Percentiles rank a stretch among this genome's conserved stretches.
Evolutionary conservation across 2,888 invertebrate genomes (phyloP).

Genomic region (Tipula vernalis): DNA sequence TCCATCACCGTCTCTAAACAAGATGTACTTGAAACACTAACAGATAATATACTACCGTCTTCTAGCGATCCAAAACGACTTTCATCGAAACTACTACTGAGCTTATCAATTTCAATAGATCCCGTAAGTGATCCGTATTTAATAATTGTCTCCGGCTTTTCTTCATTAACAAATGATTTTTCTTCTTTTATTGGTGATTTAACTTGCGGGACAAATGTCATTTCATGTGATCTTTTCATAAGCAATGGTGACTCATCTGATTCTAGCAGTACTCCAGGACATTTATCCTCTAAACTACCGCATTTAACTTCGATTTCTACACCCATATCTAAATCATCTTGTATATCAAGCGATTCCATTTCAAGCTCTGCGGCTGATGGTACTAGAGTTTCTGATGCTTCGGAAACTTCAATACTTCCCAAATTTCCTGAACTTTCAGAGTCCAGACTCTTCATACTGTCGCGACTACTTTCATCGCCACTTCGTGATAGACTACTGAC

Average conservation of each 20-base stretch:
- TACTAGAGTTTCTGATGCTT: constrained; percentile 84
- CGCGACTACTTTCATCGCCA: constrained; percentile 57
- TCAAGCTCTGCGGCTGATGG: constrained; percentile 68
- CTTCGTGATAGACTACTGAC: constrained; percentile 53
- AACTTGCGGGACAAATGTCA: constrained; percentile 66
- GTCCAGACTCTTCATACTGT: constrained; percentile 80
- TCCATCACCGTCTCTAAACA: constrained; percentile 37
- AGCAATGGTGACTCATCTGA: constrained; percentile 47
- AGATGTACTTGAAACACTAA: constrained; percentile 46
- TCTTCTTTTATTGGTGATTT: constrained; percentile 29
- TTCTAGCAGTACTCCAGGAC: constrained; percentile 44
- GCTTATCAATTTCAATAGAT: constrained; percentile 24
- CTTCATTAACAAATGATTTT: constrained; percentile 29
- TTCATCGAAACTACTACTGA: constrained; percentile 32
- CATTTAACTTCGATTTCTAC: constrained; percentile 23
- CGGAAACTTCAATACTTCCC: constrained; percentile 81
- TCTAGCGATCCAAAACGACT: constrained; percentile 41
- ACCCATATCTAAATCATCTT: constrained; percentile 24
- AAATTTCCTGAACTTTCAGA: constrained; percentile 82
- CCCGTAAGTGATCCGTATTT: constrained; percentile 39
- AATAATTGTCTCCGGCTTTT: constrained; percentile 31
- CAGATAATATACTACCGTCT: constrained; percentile 44
- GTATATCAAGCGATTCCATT: constrained; percentile 36
- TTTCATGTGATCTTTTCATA: constrained; percentile 84
- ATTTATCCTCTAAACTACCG: constrained; percentile 37